Evolutionary conservation across 2,113 vertebrate genomes (phyloP).

Genomic region (Tautogolabrus adspersus): DNA sequence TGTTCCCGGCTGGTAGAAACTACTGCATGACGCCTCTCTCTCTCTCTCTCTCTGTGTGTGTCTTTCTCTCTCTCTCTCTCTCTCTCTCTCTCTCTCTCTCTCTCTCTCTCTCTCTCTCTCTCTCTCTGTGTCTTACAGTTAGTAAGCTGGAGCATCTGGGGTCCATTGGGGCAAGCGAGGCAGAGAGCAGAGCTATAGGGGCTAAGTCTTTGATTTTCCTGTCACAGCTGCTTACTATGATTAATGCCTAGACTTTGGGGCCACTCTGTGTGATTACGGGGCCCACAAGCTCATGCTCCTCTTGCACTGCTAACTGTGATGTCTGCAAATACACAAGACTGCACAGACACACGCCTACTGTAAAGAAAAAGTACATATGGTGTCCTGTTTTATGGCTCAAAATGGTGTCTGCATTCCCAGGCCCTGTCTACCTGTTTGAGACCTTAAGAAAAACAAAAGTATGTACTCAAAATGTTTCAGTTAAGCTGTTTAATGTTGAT

Average conservation of each 20-base stretch:
- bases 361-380: neutral
- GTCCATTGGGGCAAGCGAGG: slow-evolving; percentile 47
- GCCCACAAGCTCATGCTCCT: slow-evolving; percentile 50
- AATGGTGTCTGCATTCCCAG: neutral
- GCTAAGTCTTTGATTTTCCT: slow-evolving; percentile 83
- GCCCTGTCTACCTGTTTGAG: neutral
- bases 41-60: slow-evolving; percentile 25
- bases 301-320: slow-evolving; percentile 10
- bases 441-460: neutral
- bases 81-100: slow-evolving; percentile 19
- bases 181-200: slow-evolving; percentile 67
- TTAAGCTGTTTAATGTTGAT: too few species aligned
- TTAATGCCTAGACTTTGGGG: slow-evolving; percentile 81
- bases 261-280: slow-evolving; percentile 79
- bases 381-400: neutral
- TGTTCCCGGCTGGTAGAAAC: slow-evolving; percentile 51
- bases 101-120: slow-evolving; percentile 33
- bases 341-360: neutral
- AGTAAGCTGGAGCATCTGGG: slow-evolving; percentile 47
- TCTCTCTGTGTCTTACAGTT: slow-evolving; percentile 24
- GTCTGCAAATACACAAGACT: slow-evolving; percentile 33
- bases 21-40: slow-evolving; percentile 37
- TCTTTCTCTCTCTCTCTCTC: slow-evolving; percentile 27
- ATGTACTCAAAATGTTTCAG: too few species aligned
- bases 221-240: slow-evolving; percentile 84